phyloP scores from a whole-genome alignment of 1,140 invertebrate species.

The Listronotus bonariensis region DNA sequence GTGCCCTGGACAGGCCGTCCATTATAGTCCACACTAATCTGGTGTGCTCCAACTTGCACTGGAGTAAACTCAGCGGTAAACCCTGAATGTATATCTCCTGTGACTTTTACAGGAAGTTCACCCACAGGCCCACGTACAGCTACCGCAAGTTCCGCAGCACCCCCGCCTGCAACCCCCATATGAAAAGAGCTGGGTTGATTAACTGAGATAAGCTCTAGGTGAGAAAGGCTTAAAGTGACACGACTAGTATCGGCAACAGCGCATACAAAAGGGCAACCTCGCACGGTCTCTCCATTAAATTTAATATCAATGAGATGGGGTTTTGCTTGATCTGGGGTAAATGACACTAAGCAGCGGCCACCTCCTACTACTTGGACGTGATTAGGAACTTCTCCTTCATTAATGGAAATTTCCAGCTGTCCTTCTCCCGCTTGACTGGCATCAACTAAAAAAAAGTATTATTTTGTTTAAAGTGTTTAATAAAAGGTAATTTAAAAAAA shows the following conservation, averaged over 20 bases:
- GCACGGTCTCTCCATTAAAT: constrained; percentile 95
- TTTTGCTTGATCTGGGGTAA: constrained; percentile 90
- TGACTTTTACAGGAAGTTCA: constrained; percentile 86
- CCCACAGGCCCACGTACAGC: constrained; percentile 80
- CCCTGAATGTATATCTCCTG: constrained; percentile 81
- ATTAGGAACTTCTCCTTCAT: constrained; percentile 97
- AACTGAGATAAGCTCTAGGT: constrained; percentile 86
- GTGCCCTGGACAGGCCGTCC: constrained; percentile 85
- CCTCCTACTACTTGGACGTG: constrained; percentile 95
- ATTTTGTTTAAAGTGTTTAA: no score
- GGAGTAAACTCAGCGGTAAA: constrained; percentile 92
- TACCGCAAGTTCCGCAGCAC: constrained; percentile 84
- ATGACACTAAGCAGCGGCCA: constrained; percentile 92
- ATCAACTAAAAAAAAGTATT: constrained; percentile 72
- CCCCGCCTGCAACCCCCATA: constrained; percentile 84
- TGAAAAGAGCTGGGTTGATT: constrained; percentile 86
- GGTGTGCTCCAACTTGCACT: constrained; percentile 85
- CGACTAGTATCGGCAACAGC: constrained; percentile 80
- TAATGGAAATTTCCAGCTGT: constrained; percentile 96
- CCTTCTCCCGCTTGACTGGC: constrained; percentile 95
- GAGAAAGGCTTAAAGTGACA: constrained; percentile 76
- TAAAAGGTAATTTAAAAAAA: no score
- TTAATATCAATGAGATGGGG: constrained; percentile 96
- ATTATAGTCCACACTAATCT: constrained; percentile 81
- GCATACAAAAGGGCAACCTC: constrained; percentile 88